Base-by-base conservation (phyloP, 2,797 vertebrate genomes). In the Gobio occitaniae region DNA sequence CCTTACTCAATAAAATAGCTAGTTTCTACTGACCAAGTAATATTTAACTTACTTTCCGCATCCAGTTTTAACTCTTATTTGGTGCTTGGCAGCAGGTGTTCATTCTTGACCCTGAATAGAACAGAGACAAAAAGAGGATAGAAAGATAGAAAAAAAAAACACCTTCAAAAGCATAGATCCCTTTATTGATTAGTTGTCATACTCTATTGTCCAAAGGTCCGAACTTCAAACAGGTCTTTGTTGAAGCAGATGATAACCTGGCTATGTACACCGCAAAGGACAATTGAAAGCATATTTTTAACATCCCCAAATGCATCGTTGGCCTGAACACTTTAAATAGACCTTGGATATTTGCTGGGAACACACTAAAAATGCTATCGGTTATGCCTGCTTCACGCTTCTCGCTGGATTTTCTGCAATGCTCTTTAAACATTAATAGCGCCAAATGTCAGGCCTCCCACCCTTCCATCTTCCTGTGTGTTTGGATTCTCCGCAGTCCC, bases 401-500 rank as follows among this genome's bases (percentile, higher is more conserved):
- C 65, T 63, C 71, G 17, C 66, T 86, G 56, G 75, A 78, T 78
- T 86, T 86, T 82, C 61, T 88, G 56, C 52, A 84, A 84, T 50
- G 81, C 80, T 83, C 84, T 84, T 87, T 88, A 85, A 87, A 87
- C 85, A 88, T 89, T 86, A 87, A 90, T 87, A 88, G 84, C 74
- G 80, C 78, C 83, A 87, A 85, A 89, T 74, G 76, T 83, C 86
- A 88, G 84, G 82, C 81, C 83, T 86, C 85, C 69, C 83, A 86
- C 87, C 69, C 54, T 59, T 87, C 83, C 66, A 72, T 89, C 87
- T 85, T 84, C 44, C 29, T 80, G 80, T 89, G 85, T 89, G 81
- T 86, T 87, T 88, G 61, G 80, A 87, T 86, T 85, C 84, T 86
- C 82, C 61, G 86, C 87, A 86, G 78, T 84, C 85, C 70, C 83